These are phyloP conservation scores for Arrhopalites spinosus DNA, from an alignment of 2,888 invertebrate species.

Conservation along the genomic window DNA sequence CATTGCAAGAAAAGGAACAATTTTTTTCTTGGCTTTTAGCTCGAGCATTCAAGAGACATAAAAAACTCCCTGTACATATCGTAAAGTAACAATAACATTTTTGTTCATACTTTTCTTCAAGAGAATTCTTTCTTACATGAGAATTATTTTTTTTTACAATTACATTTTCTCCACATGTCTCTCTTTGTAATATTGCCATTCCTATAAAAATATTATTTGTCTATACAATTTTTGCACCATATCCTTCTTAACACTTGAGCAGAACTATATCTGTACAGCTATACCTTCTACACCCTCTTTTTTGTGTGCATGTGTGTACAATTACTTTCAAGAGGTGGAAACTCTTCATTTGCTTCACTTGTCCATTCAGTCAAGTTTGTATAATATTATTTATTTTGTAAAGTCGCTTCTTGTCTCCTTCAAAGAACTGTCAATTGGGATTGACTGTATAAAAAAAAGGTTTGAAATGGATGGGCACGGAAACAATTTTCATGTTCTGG, in stretches of 20 bases:
- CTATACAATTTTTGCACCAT: neutral
- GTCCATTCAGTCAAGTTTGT: neutral
- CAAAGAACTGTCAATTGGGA: neutral
- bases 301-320: neutral
- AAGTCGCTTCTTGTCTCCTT: neutral
- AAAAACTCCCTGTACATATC: too few species aligned
- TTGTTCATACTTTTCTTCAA: neutral
- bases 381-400: neutral
- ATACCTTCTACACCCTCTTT: neutral
- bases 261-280: too few species aligned
- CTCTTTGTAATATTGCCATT: too few species aligned
- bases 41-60: too few species aligned
- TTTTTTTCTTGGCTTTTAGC: too few species aligned
- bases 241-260: neutral
- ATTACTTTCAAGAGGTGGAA: neutral
- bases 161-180: too few species aligned
- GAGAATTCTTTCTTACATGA: too few species aligned
- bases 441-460: too few species aligned
- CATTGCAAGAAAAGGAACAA: too few species aligned
- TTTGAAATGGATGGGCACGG: neutral
- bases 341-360: neutral
- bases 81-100: too few species aligned
- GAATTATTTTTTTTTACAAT: too few species aligned
- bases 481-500: neutral
- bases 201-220: too few species aligned